These are phyloP conservation scores for Rotaria socialis DNA, from an alignment of 2,888 invertebrate genomes.

Conservation along the genomic window DNA sequence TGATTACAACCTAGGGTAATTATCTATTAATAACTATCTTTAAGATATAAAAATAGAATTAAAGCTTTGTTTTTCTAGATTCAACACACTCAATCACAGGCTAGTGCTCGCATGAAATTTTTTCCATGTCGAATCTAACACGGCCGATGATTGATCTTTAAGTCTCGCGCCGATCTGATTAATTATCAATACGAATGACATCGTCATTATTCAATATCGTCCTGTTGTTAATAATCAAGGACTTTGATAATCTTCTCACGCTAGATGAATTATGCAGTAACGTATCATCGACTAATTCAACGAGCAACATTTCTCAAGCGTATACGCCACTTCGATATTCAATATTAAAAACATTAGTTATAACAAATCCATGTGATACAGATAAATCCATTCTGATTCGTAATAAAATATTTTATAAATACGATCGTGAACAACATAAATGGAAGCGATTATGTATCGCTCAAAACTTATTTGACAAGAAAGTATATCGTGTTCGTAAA, in stretches of 20 bases:
- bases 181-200: too few relatives aligned
- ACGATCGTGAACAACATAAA: not conserved
- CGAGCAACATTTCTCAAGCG: not conserved
- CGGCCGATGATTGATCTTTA: too few relatives aligned
- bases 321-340: not conserved
- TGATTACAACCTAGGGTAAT: too few relatives aligned
- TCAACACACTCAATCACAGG: too few relatives aligned
- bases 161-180: too few relatives aligned
- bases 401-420: not conserved
- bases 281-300: not conserved
- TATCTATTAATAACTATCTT: too few relatives aligned
- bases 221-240: not conserved
- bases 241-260: not conserved
- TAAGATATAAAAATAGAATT: too few relatives aligned
- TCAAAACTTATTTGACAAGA: not conserved
- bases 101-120: too few relatives aligned
- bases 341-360: not conserved
- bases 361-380: constrained; percentile 3
- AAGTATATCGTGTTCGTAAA: too few relatives aligned
- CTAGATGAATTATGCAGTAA: not conserved
- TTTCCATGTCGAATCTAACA: too few relatives aligned
- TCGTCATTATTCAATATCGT: not conserved
- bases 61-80: too few relatives aligned
- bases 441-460: not conserved
- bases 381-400: not conserved